A percentile compares a stretch with the other conserved stretches of the same genome.
Conservation (phyloP, 2,797 vertebrate species). For the Pampus argenteus region DNA sequence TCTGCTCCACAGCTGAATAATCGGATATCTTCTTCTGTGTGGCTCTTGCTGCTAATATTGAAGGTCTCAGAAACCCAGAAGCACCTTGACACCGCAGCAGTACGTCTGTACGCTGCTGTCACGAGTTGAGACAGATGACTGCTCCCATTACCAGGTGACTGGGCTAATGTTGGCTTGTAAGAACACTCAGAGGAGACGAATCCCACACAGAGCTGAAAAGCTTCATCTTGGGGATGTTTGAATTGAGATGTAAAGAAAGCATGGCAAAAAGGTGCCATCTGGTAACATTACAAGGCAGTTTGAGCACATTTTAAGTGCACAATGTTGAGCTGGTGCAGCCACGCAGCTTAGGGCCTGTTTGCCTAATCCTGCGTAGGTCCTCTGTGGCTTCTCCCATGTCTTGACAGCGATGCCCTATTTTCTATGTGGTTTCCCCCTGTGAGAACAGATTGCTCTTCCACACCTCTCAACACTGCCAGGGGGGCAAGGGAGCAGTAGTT, state of each 20-base stretch:
- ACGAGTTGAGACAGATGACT: constrained; percentile 22
- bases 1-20: constrained; percentile 58
- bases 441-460: constrained; percentile 53
- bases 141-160: constrained; percentile 32
- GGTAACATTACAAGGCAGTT: constrained; percentile 41
- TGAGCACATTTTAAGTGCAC: constrained; percentile 40
- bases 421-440: constrained; percentile 44
- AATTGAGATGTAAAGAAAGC: constrained; percentile 52
- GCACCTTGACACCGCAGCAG: constrained; percentile 16
- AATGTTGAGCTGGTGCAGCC: constrained; percentile 29
- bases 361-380: constrained; percentile 30
- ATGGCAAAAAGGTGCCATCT: constrained; percentile 43
- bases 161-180: constrained; percentile 34
- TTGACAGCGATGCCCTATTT: constrained; percentile 58
- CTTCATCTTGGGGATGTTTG: constrained; percentile 48
- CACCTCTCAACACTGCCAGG: constrained; percentile 45
- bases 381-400: constrained; percentile 34
- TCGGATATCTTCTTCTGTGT: constrained; percentile 18
- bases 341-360: constrained; percentile 32
- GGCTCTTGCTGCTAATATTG: constrained; percentile 27
- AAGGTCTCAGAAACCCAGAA: constrained; percentile 32
- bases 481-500: constrained; percentile 45
- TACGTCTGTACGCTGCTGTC: constrained; percentile 5
- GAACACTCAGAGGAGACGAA: constrained; percentile 46
- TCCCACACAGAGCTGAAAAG: constrained; percentile 28